These are phyloP conservation scores for Pegea sp. DNA, from an alignment of 23 tunicate species.

Conservation along the genomic window DNA sequence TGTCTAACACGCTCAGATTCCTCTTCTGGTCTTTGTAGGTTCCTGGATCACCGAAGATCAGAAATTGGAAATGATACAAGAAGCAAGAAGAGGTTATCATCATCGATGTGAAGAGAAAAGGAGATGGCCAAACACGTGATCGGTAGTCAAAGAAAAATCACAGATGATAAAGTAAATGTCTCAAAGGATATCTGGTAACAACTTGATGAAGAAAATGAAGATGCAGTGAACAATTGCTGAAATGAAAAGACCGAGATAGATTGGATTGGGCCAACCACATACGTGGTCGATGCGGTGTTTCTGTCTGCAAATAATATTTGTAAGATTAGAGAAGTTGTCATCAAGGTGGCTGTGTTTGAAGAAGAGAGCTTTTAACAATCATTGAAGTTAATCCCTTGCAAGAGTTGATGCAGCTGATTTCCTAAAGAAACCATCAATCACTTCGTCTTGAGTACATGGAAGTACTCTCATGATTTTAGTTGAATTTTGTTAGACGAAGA, in stretches of 20 bases:
- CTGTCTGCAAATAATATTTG: constrained; percentile 18
- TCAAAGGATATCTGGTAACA: constrained; percentile 21
- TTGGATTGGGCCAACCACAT: constrained; percentile 63
- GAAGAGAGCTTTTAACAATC: too few species aligned
- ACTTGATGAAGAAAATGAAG: constrained; percentile 10
- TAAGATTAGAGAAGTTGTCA: too few species aligned
- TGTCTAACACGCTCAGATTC: constrained; percentile 25
- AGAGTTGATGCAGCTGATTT: too few species aligned
- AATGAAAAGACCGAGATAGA: constrained; percentile 50
- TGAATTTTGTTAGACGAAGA: too few species aligned
- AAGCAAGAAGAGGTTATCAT: constrained; percentile 1
- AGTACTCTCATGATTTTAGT: too few species aligned
- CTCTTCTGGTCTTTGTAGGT: constrained; percentile 9
- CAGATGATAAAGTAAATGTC: background rate
- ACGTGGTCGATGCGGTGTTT: constrained; percentile 48
- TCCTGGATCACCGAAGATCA: constrained; percentile 51
- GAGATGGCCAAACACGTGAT: constrained; percentile 54
- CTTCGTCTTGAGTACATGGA: too few species aligned
- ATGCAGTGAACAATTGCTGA: constrained; percentile 54
- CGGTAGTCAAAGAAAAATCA: too few species aligned
- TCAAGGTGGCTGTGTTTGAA: too few species aligned
- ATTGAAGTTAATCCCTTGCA: too few species aligned
- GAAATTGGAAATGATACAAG: constrained; percentile 10
- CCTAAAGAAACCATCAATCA: too few species aligned
- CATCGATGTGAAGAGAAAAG: background rate